Percentiles rank a stretch among this genome's conserved stretches.
Conservation (phyloP, 1,140 invertebrate species). For the Eulimnadia texana region DNA sequence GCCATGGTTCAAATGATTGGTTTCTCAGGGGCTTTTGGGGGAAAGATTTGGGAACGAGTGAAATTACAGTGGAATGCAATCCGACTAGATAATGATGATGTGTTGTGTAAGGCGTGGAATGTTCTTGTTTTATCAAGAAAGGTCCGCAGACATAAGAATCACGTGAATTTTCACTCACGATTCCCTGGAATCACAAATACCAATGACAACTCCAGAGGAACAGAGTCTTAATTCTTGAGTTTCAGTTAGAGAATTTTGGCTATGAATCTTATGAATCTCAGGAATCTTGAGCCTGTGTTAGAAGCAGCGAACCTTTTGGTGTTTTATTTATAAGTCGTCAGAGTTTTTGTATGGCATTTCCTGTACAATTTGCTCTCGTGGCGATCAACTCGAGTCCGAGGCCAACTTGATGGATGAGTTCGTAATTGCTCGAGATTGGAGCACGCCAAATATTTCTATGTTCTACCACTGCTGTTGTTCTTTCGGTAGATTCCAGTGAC, state of each 20-base stretch:
- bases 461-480: neutral
- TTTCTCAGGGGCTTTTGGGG: neutral
- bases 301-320: no score
- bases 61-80: neutral
- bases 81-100: neutral
- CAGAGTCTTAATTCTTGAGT: no score
- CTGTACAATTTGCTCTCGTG: neutral
- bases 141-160: no score
- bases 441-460: neutral
- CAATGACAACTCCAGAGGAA: no score
- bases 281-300: no score
- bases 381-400: neutral
- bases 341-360: neutral
- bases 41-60: neutral
- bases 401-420: neutral
- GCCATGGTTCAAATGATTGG: neutral
- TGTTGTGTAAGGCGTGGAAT: neutral
- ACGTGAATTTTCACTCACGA: no score
- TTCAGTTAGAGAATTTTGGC: no score
- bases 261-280: no score
- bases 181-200: no score
- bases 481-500: neutral
- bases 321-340: neutral
- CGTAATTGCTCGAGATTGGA: neutral
- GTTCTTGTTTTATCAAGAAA: neutral